Base-by-base conservation (phyloP, 2,113 vertebrate species). In the Amphiprion percula region DNA sequence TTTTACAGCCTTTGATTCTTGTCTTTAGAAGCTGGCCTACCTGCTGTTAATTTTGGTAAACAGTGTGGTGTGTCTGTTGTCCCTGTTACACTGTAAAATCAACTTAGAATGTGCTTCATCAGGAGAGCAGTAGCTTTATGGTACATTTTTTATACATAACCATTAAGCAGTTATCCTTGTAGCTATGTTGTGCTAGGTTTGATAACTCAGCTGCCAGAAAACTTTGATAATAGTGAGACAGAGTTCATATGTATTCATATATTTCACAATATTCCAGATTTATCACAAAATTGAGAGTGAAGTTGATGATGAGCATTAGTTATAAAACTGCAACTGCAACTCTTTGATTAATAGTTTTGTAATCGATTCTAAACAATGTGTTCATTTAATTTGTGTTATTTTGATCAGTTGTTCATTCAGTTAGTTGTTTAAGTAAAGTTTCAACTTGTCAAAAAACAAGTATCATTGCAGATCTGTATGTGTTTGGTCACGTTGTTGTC, bases 1-100 rank as follows among this genome's bases (percentile, higher is more conserved):
- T 83, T 87, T 86, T 76, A 66, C 58, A 52, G 62, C 24, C 63
- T 84, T 82, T 80, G 61, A 84, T 71, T 65, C 10, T 46, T 53
- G 37, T 77, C 59, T 84, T 78, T 30, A 74, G 74, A 83, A 77
- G 60, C 74, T 33, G 28, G 21, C 55, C 50, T 44, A 15, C 84
- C 72, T 69, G 81, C 74, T 82, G 89, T 62, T 80, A 55, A 39
- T 62, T 80, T 33, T 39, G 39, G 16, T 56, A 73, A 77, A 86
- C 63, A 28, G 11, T 52, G 37, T 19, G 67, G 23, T 19, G 69
- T 77, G 78, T 69, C 49, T 76, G 47, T n/a, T 56, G 60, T 85
- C 66, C 52, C 37, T 53, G 58, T 61, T 68, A 72, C 49, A 58
- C 5, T 64, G 21, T 79, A 69, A 88, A 69, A 56, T 67, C 49